phyloP scores from a whole-genome alignment of 2,113 vertebrate species.

The Erythrolamprus reginae region DNA sequence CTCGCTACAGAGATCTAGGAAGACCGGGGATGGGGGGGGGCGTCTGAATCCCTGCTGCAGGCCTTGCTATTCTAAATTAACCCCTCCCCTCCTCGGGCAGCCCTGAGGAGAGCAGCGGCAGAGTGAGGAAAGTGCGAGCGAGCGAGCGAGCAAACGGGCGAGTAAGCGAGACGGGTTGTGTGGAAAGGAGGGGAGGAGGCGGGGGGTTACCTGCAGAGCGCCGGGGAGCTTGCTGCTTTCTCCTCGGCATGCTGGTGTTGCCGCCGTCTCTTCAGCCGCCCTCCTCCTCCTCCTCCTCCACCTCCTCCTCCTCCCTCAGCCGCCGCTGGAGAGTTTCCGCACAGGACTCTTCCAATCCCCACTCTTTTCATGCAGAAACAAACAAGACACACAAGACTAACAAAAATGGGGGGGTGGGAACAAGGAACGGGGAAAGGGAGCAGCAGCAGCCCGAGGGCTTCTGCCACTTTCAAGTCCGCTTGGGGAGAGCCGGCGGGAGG shows the following conservation, averaged over 20 bases:
- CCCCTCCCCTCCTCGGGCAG: constrained; percentile 18
- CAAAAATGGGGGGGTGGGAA: neutral
- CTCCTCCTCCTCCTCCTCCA: constrained; percentile 63
- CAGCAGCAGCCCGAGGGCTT: constrained; percentile 10
- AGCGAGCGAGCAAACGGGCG: neutral
- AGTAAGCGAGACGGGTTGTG: constrained; percentile 17
- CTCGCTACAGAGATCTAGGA: neutral
- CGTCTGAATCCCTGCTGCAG: constrained; percentile 4
- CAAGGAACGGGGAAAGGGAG: neutral
- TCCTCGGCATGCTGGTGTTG: constrained; percentile 85
- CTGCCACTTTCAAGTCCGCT: constrained; percentile 3
- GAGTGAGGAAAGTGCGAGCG: constrained; percentile 5
- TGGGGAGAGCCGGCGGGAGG: neutral
- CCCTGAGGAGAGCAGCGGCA: constrained; percentile 12
- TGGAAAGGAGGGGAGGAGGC: constrained; percentile 27
- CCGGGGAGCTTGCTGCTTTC: constrained; percentile 93
- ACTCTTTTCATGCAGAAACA: constrained; percentile 81
- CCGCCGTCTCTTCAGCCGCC: constrained; percentile 68
- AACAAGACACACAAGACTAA: constrained; percentile 42
- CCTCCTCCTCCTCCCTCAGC: constrained; percentile 65
- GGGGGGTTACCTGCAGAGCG: constrained; percentile 85
- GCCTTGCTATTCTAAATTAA: constrained; percentile 15
- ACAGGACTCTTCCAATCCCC: constrained; percentile 68
- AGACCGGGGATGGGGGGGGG: neutral
- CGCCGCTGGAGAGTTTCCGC: constrained; percentile 79